phyloP scores from a whole-genome alignment of 2,888 invertebrate genomes.

The Pediacus dermestoides region DNA sequence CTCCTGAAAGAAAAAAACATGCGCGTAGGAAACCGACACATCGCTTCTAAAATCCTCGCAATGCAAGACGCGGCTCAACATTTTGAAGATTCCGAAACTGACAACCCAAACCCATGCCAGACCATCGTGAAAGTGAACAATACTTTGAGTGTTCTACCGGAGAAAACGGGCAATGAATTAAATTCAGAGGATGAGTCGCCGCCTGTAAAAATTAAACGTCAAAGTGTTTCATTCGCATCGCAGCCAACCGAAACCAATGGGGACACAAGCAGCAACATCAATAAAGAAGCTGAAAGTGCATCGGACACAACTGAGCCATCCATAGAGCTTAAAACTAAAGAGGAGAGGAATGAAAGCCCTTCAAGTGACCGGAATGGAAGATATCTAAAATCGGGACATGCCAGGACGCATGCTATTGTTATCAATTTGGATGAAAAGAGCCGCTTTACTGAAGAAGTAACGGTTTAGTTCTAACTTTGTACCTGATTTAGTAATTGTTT shows the following conservation, averaged over 20 bases:
- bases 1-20: conserved; percentile 73
- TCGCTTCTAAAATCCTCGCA: conserved; percentile 71
- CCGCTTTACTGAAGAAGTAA: conserved; percentile 77
- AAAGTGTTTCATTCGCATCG: conserved; percentile 54
- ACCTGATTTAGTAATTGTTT: too few species aligned
- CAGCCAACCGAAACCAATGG: conserved; percentile 30
- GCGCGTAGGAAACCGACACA: conserved; percentile 68
- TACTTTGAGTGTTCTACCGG: conserved; percentile 41
- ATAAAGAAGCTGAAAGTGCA: conserved; percentile 21
- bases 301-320: background rate
- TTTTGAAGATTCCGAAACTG: conserved; percentile 50
- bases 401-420: conserved; percentile 71
- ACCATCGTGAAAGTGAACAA: conserved; percentile 49
- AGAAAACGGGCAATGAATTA: conserved; percentile 50
- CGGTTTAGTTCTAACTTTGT: conserved; percentile 55
- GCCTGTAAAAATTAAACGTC: conserved; percentile 42
- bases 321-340: conserved; percentile 32
- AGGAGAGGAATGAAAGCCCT: conserved; percentile 36
- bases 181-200: conserved; percentile 37
- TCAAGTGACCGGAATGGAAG: conserved; percentile 42
- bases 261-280: conserved; percentile 15
- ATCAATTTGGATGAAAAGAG: conserved; percentile 78
- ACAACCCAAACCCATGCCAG: conserved; percentile 30
- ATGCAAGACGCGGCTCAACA: conserved; percentile 76
- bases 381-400: conserved; percentile 60